Evolutionary conservation across 2,797 vertebrate genomes (phyloP), one percentile per base, ranked within the genome.

Genomic region (Sebastes umbrosus): DNA sequence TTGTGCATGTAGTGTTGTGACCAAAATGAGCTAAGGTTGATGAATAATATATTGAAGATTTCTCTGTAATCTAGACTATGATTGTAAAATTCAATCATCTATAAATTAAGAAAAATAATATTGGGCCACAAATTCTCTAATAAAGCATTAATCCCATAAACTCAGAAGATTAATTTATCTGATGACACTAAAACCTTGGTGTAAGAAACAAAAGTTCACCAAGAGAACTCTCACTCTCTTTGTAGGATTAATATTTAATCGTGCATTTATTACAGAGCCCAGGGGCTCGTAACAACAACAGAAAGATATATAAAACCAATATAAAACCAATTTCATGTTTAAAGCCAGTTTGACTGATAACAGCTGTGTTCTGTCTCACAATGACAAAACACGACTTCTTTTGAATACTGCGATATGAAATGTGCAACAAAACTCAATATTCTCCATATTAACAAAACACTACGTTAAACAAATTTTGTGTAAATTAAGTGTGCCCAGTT

Each of bases 241-340:
- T 2, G 8, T 22, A 57, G 65, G 43, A 85, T 85, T 75, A 83
- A 84, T 84, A 82, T 84, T 82, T 86, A 16, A 84, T 65, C 27
- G 4, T 12, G 24, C 0, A 4, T 80, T 83, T 87, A 87, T 87
- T 82, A 80, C 60, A 83, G 31, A 82, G 72, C 69, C 76, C 13
- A 43, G n/a, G 18, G 69, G 39, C 34, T 72, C 18, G 77, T 57
- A 77, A 73, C 4, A 84, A 62, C 12, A 75, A 13, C n/a, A 43
- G 52, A 69, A 46, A 60, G n/a, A 71, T 52, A 52, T n/a, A 60
- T 74, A 52, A 84, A 84, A 82, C 63, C 71, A 81, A 87, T 80
- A 73, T 74, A 69, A 82, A 85, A 73, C 31, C 57, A n/a, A 24
- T 85, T 87, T 75, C 16, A 60, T 2, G 32, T 78, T 79, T 79